phyloP scores from a whole-genome alignment of 2,113 vertebrate species.

The Nanger granti region DNA sequence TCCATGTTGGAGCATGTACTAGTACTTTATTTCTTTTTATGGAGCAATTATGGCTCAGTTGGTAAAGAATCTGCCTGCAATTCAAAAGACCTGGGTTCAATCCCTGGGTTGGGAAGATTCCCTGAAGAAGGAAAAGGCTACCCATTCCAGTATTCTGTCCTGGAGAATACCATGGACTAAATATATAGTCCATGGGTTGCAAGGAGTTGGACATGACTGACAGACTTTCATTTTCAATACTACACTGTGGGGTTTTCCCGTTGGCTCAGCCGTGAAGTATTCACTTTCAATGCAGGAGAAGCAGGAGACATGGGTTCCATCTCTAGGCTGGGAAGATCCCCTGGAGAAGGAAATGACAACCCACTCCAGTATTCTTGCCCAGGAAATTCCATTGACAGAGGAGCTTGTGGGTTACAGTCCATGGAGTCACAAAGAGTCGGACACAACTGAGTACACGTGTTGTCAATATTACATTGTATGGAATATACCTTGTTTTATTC shows the following conservation, averaged over 20 bases:
- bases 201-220: not conserved
- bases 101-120: not conserved
- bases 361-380: not conserved
- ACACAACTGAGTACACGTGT: not conserved
- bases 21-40: not conserved
- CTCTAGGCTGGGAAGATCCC: not conserved
- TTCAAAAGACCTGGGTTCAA: rapidly evolving
- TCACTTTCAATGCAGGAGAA: not conserved
- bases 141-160: not conserved
- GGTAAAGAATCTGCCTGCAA: not conserved
- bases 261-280: not conserved
- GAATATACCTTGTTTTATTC: not conserved
- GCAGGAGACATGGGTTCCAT: not conserved
- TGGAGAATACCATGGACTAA: not conserved
- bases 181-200: not conserved
- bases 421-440: not conserved
- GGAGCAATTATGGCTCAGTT: not conserved
- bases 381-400: not conserved
- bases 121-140: not conserved
- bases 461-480: not conserved
- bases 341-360: not conserved
- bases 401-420: not conserved
- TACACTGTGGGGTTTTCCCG: not conserved
- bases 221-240: not conserved
- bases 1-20: not conserved